Evolutionary conservation across 2,888 invertebrate species (phyloP), one percentile per base, ranked within the genome.

Genomic region (Synanthedon andrenaeformis): DNA sequence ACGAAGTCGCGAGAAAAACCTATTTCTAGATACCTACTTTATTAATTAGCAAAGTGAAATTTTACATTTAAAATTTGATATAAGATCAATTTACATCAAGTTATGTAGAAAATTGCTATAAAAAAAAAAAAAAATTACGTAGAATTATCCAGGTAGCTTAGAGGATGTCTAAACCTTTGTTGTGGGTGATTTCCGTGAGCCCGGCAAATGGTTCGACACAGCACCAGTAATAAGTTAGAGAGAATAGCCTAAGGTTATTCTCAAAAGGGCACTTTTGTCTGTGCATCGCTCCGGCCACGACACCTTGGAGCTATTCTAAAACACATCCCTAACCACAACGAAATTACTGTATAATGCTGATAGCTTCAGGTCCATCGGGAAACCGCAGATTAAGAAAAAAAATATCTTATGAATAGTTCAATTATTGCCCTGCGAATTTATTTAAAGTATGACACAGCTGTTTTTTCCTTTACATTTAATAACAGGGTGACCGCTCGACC

Each of bases 231-330:
- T 75, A 74, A 74, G 67, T 74, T 74, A 68, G 67, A 67, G 66
- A 68, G 67, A 68, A 70, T 65, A 60, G 69, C 71, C 71, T 53
- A 58, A 59, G 72, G 73, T 59, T 64, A 65, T 62, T n/a, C n/a
- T n/a, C n/a, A n/a, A n/a, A n/a, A n/a, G 56, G 58, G 62, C 64
- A 59, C 65, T 65, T 73, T 72, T 73, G 72, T 73, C 70, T 68
- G 68, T 59, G 59, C 58, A 61, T 57, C 58, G 63, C 64, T 58
- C 59, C 65, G 62, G 63, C 66, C 72, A 69, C 62, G 69, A 72
- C 70, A 73, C 74, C 79, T 73, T 57, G 60, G 58, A 76, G 77
- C 72, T 66, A 72, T 60, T 58, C 65, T 64, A 64, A 68, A 75
- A 67, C 64, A 63, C 67, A 63, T 63, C 67, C 67, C 68, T 65